Evolutionary conservation across 2,888 invertebrate species (phyloP), one percentile per base, ranked within the genome.

Genomic region (Tiliacea aurago): DNA sequence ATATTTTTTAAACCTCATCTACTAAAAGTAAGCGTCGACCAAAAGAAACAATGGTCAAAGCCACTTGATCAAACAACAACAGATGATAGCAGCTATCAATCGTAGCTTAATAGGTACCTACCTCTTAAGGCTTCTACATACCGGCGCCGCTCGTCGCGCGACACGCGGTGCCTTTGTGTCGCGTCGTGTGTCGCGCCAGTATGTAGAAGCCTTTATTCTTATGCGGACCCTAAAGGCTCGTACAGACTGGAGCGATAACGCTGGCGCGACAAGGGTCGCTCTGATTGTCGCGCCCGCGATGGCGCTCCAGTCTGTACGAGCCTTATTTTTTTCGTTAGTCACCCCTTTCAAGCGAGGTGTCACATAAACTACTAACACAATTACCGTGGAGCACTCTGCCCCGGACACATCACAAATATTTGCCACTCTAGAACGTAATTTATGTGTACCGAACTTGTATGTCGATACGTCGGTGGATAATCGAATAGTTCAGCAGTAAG

Each of bases 321-420:
- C 28, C 28, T 28, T n/a, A 15, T 28, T 33, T 33, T 33, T 49
- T 49, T 33, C 9, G 33, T 10, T 5, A 33, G 5, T 9, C 20
- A 33, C 20, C 13, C 45, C 5, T 53, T 41, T 51, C 20, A 59
- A 62, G 43, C 49, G 49, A 62, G 15, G 66, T 63, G 62, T 70
- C 62, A 49, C 41, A 53, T 81, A 13, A 59, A 20, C 43, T 58
- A n/a, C 51, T 56, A 70, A 76, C 33, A 45, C 49, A 64, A 64
- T 76, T 70, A 76, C 49, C 41, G 23, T 10, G 23, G 15, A 51
- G 67, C 56, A 65, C 70, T 59, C 43, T 23, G 33, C 28, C 20
- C 58, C 43, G 47, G 43, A 56, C 67, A 64, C 64, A 61, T 70
- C 41, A 70, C 63, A 81, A 76, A 80, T 80, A 82, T 80, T 80